These are phyloP conservation scores for Ophioderma brevispina DNA, from an alignment of 35 echinoderm and acorn worm genomes.

Conservation along the genomic window DNA sequence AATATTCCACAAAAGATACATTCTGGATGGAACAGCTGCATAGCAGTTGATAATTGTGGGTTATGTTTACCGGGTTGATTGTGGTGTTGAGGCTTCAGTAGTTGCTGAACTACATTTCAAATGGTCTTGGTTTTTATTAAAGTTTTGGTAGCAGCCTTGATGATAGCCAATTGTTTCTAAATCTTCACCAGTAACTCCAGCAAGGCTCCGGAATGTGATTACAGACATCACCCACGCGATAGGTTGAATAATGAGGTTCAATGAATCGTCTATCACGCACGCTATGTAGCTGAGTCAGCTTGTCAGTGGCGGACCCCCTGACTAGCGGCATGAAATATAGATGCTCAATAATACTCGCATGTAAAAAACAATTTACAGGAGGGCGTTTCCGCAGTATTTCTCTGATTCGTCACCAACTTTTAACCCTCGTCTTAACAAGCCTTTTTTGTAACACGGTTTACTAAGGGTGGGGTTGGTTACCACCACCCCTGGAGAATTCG, in stretches of 20 bases:
- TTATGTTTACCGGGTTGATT: slow-evolving; percentile 12
- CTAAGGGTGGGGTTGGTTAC: too few relatives aligned
- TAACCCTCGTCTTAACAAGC: too few relatives aligned
- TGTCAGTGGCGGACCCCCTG: background rate
- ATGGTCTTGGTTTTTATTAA: slow-evolving; percentile 47
- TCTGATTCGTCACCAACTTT: background rate
- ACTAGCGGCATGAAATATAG: background rate
- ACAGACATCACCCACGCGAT: slow-evolving; percentile 58
- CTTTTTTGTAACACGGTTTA: too few relatives aligned
- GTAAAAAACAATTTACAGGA: background rate
- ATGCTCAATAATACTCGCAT: background rate
- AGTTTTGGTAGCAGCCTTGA: slow-evolving; percentile 47
- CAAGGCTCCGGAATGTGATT: slow-evolving; percentile 45
- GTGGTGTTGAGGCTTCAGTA: background rate
- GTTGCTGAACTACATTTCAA: background rate
- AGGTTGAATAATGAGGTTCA: slow-evolving; percentile 22
- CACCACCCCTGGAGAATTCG: too few relatives aligned
- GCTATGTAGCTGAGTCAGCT: slow-evolving; percentile 2
- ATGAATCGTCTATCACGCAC: background rate
- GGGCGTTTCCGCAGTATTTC: background rate
- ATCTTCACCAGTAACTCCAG: slow-evolving; percentile 33
- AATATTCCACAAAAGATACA: slow-evolving; percentile 42
- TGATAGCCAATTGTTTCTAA: slow-evolving; percentile 36
- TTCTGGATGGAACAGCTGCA: slow-evolving; percentile 21
- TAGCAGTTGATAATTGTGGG: background rate